Evolutionary conservation across 2,888 invertebrate species (phyloP).

Genomic region (Seladonia tumulorum): DNA sequence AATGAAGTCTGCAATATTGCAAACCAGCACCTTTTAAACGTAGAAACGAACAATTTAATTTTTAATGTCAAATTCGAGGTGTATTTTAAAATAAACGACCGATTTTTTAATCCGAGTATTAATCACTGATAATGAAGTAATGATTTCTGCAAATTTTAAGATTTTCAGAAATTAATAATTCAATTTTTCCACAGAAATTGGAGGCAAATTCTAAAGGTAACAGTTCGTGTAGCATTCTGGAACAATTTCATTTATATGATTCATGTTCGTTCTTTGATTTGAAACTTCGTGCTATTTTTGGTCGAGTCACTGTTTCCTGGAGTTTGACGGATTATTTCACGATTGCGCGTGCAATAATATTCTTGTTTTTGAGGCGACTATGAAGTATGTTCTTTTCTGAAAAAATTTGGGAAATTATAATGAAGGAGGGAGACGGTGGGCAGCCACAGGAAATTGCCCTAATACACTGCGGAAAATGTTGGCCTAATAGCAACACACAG

Average conservation of each 20-base stretch:
- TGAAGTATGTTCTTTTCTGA: neutral
- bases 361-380: neutral
- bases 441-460: neutral
- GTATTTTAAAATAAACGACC: no score
- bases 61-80: no score
- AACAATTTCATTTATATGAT: neutral
- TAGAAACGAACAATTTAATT: no score
- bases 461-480: neutral
- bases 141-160: no score
- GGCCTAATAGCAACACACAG: neutral
- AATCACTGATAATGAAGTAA: no score
- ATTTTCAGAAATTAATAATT: no score
- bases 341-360: neutral
- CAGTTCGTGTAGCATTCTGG: no score
- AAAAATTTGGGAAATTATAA: neutral
- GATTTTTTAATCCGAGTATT: no score
- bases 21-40: no score
- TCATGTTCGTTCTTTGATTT: neutral
- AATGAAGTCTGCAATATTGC: no score
- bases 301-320: neutral
- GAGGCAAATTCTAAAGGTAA: neutral
- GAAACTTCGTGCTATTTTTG: neutral
- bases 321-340: neutral
- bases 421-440: neutral
- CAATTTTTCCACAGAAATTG: neutral